Evolutionary conservation across 1,140 invertebrate genomes (phyloP).

Genomic region (Condylostylus longicornis): DNA sequence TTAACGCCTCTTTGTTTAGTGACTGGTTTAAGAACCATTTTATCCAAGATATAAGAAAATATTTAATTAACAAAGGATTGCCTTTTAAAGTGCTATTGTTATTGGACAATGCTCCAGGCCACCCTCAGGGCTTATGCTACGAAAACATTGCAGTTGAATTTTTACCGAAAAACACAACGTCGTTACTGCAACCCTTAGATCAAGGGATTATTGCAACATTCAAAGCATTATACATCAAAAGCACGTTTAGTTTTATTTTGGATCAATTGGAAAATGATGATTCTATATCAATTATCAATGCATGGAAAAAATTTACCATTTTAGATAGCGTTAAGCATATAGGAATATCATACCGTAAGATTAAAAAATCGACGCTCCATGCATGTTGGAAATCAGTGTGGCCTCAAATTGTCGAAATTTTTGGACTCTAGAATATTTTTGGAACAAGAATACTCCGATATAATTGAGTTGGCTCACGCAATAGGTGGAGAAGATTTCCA

Average conservation of each 20-base stretch:
- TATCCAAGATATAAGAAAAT: slow-evolving; percentile 20
- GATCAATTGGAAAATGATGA: slow-evolving; percentile 5
- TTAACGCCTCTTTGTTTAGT: slow-evolving; percentile 24
- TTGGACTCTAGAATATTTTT: slow-evolving; percentile 3
- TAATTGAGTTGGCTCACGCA: slow-evolving; percentile 6
- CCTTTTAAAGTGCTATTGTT: slow-evolving; percentile 15
- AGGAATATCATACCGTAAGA: slow-evolving; percentile 1
- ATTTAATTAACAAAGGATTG: slow-evolving; percentile 22
- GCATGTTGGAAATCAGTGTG: slow-evolving; percentile 9
- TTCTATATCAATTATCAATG: slow-evolving; percentile 3
- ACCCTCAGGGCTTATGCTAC: slow-evolving; percentile 16
- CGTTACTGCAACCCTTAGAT: slow-evolving; percentile 28
- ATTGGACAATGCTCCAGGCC: slow-evolving; percentile 21
- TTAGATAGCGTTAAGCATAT: slow-evolving; percentile 6
- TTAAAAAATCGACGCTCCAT: slow-evolving; percentile 8
- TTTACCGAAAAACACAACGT: slow-evolving; percentile 23
- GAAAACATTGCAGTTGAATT: slow-evolving; percentile 16
- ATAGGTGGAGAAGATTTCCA: slow-evolving; percentile 5
- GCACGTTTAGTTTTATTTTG: slow-evolving; percentile 8
- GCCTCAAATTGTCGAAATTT: slow-evolving; percentile 8
- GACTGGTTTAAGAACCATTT: slow-evolving; percentile 21
- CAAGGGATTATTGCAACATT: slow-evolving; percentile 28
- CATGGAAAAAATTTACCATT: slow-evolving; percentile 9
- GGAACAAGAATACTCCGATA: slow-evolving; percentile 7
- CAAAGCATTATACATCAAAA: slow-evolving; percentile 25